Percentiles rank a stretch among this genome's conserved stretches.
Evolutionary conservation across 2,113 vertebrate genomes (phyloP).

Genomic region (Platichthys flesus): DNA sequence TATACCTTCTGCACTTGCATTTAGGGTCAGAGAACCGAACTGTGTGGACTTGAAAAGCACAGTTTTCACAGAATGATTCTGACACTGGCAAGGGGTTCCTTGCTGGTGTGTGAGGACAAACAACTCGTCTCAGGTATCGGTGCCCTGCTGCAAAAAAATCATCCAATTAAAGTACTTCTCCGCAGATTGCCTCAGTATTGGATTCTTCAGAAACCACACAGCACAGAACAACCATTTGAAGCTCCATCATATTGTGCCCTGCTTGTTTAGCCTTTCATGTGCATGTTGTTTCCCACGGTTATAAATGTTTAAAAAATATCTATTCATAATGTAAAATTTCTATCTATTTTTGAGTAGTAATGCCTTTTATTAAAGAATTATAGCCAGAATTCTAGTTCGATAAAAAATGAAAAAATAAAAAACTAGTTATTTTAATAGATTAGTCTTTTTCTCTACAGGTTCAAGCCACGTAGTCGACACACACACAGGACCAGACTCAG

Average conservation of each 20-base stretch:
- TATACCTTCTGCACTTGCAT: slow-evolving; percentile 3
- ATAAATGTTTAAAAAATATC: too few species aligned
- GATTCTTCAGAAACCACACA: not conserved
- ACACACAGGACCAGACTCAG: too few species aligned
- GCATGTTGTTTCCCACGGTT: too few species aligned
- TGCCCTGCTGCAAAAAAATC: not conserved
- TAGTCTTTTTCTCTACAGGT: too few species aligned
- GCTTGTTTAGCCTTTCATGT: not conserved
- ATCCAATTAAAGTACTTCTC: not conserved
- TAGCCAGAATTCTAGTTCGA: too few species aligned
- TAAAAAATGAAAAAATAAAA: too few species aligned
- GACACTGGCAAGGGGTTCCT: slow-evolving; percentile 6
- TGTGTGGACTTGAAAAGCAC: not conserved
- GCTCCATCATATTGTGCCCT: not conserved
- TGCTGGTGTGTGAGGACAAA: slow-evolving; percentile 4
- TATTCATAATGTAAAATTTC: too few species aligned
- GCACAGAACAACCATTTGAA: not conserved
- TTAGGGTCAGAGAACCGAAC: slow-evolving; percentile 20
- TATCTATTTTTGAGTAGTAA: too few species aligned
- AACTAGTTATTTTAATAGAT: too few species aligned
- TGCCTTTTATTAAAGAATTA: too few species aligned
- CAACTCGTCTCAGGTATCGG: not conserved
- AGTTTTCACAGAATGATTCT: slow-evolving; percentile 3
- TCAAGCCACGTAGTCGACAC: too few species aligned
- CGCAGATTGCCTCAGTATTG: not conserved